A percentile compares a stretch with the other conserved stretches of the same genome.
phyloP scores from a whole-genome alignment of 2,888 invertebrate species.

The Macrophya alboannulata region DNA sequence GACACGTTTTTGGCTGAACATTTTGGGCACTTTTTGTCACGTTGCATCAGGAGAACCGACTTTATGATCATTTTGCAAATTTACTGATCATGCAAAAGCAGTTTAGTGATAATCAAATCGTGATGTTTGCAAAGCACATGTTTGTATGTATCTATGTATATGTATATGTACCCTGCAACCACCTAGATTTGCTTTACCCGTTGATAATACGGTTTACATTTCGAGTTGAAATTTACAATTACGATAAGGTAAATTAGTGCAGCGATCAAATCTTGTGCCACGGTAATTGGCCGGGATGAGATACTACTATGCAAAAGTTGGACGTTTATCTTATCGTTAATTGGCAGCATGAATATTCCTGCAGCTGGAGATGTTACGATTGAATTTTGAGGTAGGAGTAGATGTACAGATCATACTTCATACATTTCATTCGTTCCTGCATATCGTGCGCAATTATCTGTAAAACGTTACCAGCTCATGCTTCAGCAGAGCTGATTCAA shows the following conservation, averaged over 20 bases:
- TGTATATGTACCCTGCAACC: not conserved
- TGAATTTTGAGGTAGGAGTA: not conserved
- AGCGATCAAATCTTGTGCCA: conserved; percentile 34
- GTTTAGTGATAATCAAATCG: not conserved
- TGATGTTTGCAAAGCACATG: not conserved
- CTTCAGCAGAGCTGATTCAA: not conserved
- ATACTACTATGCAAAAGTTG: conserved; percentile 27
- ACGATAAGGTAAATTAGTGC: conserved; percentile 49
- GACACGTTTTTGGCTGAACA: too few species aligned
- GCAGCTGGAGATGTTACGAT: not conserved
- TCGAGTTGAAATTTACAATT: conserved; percentile 35
- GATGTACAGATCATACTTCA: not conserved
- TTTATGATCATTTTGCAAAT: not conserved
- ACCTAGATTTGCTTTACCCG: not conserved
- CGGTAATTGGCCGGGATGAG: conserved; percentile 44
- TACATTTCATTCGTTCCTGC: not conserved
- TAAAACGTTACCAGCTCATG: not conserved
- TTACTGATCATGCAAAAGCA: not conserved
- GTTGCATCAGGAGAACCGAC: not conserved
- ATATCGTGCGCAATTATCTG: not conserved
- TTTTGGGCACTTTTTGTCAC: not conserved
- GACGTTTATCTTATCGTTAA: conserved; percentile 44
- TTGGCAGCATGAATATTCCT: conserved; percentile 33
- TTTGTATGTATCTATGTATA: not conserved
- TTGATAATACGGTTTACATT: conserved; percentile 41